Evolutionary conservation across 2,888 invertebrate genomes (phyloP).

Genomic region (Hartigia nigra): DNA sequence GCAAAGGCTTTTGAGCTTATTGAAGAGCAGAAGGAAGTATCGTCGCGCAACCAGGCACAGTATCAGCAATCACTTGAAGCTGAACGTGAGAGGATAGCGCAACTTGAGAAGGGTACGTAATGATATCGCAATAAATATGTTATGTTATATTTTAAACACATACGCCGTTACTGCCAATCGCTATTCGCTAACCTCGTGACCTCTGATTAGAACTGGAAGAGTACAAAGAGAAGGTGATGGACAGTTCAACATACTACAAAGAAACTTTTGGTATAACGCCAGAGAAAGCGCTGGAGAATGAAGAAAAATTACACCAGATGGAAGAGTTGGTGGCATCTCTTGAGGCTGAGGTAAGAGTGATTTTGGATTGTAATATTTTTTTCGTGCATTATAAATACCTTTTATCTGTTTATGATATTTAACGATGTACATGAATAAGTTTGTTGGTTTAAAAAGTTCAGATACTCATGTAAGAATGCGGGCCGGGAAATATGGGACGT

Average conservation of each 20-base stretch:
- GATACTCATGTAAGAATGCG: background rate
- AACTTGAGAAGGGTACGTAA: slow-evolving; percentile 53
- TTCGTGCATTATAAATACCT: background rate
- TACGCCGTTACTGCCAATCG: background rate
- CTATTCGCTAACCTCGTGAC: background rate
- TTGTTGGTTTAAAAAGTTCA: background rate
- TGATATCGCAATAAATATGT: background rate
- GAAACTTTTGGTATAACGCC: slow-evolving; percentile 57
- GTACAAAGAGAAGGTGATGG: slow-evolving; percentile 46
- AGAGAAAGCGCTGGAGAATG: slow-evolving; percentile 54
- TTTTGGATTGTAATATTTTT: background rate
- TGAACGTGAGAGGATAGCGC: slow-evolving; percentile 49
- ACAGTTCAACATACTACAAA: slow-evolving; percentile 52
- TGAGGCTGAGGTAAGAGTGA: slow-evolving; percentile 54
- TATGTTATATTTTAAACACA: background rate
- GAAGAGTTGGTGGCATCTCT: slow-evolving; percentile 57
- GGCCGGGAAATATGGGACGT: background rate
- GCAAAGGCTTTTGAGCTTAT: slow-evolving; percentile 84
- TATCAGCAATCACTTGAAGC: slow-evolving; percentile 55
- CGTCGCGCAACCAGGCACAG: slow-evolving; percentile 53
- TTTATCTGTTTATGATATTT: background rate
- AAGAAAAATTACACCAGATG: slow-evolving; percentile 57
- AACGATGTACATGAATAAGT: background rate
- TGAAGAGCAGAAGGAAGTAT: slow-evolving; percentile 72
- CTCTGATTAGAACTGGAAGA: slow-evolving; percentile 45